Evolutionary conservation across 2,113 vertebrate species (phyloP), one percentile per base, ranked within the genome.

Genomic region (Pachypanchax playfairii): DNA sequence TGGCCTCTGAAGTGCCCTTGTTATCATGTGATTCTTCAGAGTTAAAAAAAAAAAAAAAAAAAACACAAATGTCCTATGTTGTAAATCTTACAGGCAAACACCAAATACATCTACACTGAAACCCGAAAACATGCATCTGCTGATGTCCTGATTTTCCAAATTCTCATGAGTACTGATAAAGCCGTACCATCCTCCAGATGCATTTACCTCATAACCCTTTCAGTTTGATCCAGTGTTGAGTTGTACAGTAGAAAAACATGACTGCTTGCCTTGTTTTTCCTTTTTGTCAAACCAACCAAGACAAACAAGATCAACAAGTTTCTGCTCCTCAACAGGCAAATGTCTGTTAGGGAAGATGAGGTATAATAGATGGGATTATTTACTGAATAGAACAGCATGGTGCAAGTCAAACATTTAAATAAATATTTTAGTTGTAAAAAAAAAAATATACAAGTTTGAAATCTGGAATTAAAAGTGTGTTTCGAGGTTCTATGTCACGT

Each of bases 291-390:
- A 33, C 6, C 14, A 47, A 66, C 52, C 61, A 62, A 73, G 82
- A 77, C 21, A 76, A 59, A 87, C 85, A 22, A 76, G 71, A 73
- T 22, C 42, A 63, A 71, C 77, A 52, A 65, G 77, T 79, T 85
- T 51, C 61, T 60, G 46, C 38, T 18, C 20, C 36, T 48, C 7
- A 62, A 21, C 42, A 36, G 54, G 49, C 26, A 49, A 39, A 20
- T 4, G 1, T 51, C 48, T 62, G 17, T 28, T 31, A 43, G 50
- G 63, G 65, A 21, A 20, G 20, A 53, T 51, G 35, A 35, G 13
- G 17, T 33, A n/a, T 42, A 55, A 65, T 42, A 15, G 26, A 51
- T 26, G 36, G 12, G 31, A 46, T 21, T 15, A 12, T 20, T 47
- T 18, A 61, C 14, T 39, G 59, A 75, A 65, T 3, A 64, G 9